These are phyloP conservation scores for Panagrolaimus sp. DNA, from an alignment of 1,140 invertebrate genomes.

Conservation along the genomic window DNA sequence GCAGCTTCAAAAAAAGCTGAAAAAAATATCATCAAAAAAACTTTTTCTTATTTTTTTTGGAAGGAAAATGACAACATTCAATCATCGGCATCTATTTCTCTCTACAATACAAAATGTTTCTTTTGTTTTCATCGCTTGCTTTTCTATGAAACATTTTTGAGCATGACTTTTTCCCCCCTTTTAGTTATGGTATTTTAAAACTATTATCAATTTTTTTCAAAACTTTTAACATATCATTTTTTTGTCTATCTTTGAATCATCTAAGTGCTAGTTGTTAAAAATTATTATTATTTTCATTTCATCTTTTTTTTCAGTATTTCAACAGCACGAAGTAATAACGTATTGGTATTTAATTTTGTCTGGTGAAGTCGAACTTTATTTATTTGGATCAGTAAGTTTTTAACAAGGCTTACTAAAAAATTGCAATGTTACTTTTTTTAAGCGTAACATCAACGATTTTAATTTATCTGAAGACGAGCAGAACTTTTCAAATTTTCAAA, in stretches of 20 bases:
- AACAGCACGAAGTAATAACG: conserved; percentile 40
- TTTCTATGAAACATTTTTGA: neutral
- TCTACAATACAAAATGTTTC: neutral
- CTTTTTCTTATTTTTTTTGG: too few relatives aligned
- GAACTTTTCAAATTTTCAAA: neutral
- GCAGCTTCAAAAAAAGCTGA: too few relatives aligned
- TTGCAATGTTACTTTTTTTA: neutral
- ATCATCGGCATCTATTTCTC: neutral
- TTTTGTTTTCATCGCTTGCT: neutral
- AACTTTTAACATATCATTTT: neutral
- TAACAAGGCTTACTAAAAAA: too few relatives aligned
- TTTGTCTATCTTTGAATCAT: too few relatives aligned
- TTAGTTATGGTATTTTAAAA: conserved; percentile 13
- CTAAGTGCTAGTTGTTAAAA: neutral
- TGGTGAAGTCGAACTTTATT: conserved; percentile 54
- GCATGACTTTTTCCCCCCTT: neutral
- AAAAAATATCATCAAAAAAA: too few relatives aligned
- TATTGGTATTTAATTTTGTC: conserved; percentile 54
- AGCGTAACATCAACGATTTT: conserved; percentile 18
- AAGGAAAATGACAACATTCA: too few relatives aligned
- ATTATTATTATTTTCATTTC: neutral
- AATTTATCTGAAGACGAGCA: conserved; percentile 15
- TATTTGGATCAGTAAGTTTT: too few relatives aligned
- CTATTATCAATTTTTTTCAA: neutral
- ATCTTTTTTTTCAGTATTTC: conserved; percentile 50